These are phyloP conservation scores for Oncopodura yosiiana DNA, from an alignment of 1,140 invertebrate species.

Conservation along the genomic window DNA sequence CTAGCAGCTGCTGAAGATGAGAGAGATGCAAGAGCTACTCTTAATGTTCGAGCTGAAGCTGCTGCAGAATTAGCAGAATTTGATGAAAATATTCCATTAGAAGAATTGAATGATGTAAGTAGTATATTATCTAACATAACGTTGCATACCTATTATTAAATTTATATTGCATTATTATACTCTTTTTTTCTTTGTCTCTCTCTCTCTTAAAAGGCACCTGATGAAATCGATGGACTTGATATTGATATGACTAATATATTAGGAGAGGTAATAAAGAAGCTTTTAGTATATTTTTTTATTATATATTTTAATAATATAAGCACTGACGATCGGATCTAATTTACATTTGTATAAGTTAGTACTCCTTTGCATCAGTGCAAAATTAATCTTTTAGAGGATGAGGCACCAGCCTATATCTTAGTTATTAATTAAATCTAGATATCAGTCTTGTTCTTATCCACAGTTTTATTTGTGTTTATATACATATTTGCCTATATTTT, in stretches of 20 bases:
- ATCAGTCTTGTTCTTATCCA: neutral
- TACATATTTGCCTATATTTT: too few species aligned
- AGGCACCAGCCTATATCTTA: slow-evolving; percentile 16
- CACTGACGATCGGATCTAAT: slow-evolving; percentile 12
- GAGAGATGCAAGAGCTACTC: slow-evolving; percentile 80
- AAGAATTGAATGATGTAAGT: slow-evolving; percentile 49
- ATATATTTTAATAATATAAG: slow-evolving; percentile 3
- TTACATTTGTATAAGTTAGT: neutral
- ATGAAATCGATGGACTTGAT: slow-evolving; percentile 14
- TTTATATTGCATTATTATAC: neutral
- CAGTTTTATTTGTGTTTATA: too few species aligned
- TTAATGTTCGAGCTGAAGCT: slow-evolving; percentile 80
- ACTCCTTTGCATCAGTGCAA: slow-evolving; percentile 18
- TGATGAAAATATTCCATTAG: slow-evolving; percentile 90
- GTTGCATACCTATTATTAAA: neutral
- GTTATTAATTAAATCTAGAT: too few species aligned
- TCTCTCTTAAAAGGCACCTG: too few species aligned
- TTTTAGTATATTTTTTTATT: neutral
- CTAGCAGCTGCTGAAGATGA: slow-evolving; percentile 89
- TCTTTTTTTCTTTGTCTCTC: neutral
- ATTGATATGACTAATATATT: slow-evolving; percentile 4
- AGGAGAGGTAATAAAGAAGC: slow-evolving; percentile 12
- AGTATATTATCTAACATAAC: neutral
- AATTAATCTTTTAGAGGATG: slow-evolving; percentile 6
- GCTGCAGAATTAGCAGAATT: slow-evolving; percentile 90